Percentiles rank a stretch among this genome's conserved stretches.
Evolutionary conservation across 2,113 vertebrate genomes (phyloP).

Genomic region (Scortum barcoo): DNA sequence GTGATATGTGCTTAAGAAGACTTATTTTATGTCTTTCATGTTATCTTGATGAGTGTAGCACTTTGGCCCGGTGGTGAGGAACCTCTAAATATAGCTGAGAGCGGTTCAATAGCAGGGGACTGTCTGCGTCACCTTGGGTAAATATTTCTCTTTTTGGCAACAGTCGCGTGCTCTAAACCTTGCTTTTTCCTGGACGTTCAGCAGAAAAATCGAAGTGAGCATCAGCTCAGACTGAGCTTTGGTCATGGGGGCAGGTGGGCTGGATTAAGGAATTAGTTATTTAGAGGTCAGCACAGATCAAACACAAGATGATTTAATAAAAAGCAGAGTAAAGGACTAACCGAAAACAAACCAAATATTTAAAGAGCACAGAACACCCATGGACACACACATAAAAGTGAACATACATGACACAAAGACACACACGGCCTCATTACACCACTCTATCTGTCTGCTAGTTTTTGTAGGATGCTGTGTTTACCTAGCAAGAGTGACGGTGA

Average conservation of each 20-base stretch:
- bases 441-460: conserved; percentile 26
- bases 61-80: conserved; percentile 60
- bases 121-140: conserved; percentile 75
- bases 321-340: conserved; percentile 31
- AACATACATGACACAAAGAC: conserved; percentile 28
- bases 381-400: conserved; percentile 14
- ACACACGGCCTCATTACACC: conserved; percentile 4
- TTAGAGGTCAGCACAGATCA: conserved; percentile 35
- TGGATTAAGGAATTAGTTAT: conserved; percentile 46
- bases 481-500: conserved; percentile 76
- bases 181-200: conserved; percentile 67
- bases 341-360: conserved; percentile 41
- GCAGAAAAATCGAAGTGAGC: conserved; percentile 69
- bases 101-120: conserved; percentile 69
- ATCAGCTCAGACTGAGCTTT: conserved; percentile 17
- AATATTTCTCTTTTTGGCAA: conserved; percentile 79
- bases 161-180: conserved; percentile 34
- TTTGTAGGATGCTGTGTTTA: conserved; percentile 76
- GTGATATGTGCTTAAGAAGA: conserved; percentile 20
- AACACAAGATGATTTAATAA: conserved; percentile 29
- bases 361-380: conserved; percentile 25
- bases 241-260: conserved; percentile 47
- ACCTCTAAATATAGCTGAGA: conserved; percentile 75
- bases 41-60: conserved; percentile 70
- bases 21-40: conserved; percentile 58